phyloP scores from a whole-genome alignment of 2,797 vertebrate genomes.

The Meriones psammophilus region DNA sequence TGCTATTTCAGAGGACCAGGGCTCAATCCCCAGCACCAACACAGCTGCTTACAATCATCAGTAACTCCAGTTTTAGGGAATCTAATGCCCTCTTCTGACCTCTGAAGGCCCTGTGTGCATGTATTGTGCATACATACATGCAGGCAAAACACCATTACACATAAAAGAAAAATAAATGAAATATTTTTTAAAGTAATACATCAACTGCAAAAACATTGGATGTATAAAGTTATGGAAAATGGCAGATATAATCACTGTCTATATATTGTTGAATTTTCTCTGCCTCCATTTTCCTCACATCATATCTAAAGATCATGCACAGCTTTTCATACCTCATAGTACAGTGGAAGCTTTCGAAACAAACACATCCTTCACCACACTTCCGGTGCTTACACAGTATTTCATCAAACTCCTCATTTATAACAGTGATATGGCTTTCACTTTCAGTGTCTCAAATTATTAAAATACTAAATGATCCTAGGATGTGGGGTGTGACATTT shows the following conservation, averaged over 20 bases:
- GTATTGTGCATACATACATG: neutral
- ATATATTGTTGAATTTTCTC: constrained; percentile 34
- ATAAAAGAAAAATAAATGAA: neutral
- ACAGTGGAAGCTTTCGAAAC: neutral
- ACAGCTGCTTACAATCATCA: neutral
- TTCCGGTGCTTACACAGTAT: neutral
- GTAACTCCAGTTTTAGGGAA: neutral
- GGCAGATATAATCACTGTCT: constrained; percentile 24
- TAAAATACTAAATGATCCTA: constrained; percentile 15
- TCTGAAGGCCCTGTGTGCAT: neutral
- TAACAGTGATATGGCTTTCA: neutral
- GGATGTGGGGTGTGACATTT: neutral
- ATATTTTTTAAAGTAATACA: neutral
- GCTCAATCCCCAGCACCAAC: neutral
- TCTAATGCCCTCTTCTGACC: neutral
- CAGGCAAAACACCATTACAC: neutral
- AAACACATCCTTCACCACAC: neutral
- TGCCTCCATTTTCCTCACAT: neutral
- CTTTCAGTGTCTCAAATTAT: constrained; percentile 55
- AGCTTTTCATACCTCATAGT: constrained; percentile 22
- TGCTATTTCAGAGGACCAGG: too few relatives aligned
- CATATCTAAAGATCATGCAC: neutral
- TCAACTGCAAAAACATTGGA: neutral
- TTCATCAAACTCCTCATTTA: constrained; percentile 5
- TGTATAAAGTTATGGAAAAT: constrained; percentile 12